A percentile compares a stretch with the other conserved stretches of the same genome.
Conservation (phyloP, 2,797 vertebrate species). For the Galaxias olidus region DNA sequence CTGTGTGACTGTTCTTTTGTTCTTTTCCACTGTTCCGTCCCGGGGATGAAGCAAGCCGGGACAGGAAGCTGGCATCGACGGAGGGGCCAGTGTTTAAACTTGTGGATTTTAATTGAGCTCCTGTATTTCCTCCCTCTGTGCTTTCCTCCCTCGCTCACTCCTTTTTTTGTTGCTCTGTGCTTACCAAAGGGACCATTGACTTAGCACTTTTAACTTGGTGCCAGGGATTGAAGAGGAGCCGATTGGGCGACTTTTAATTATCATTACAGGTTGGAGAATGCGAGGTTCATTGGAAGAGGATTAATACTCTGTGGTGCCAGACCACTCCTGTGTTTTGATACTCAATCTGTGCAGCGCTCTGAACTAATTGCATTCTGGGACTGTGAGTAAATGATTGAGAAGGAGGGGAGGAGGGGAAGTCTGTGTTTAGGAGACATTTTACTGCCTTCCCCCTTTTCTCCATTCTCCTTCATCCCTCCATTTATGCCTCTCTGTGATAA, state of each 20-base stretch:
- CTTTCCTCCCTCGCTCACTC: constrained; percentile 36
- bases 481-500: constrained; percentile 17
- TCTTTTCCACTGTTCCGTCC: constrained; percentile 69
- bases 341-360: constrained; percentile 31
- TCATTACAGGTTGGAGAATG: constrained; percentile 58
- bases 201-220: constrained; percentile 61
- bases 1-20: constrained; percentile 70
- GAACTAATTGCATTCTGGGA: constrained; percentile 37
- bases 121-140: background rate
- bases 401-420: constrained; percentile 15
- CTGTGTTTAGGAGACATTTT: constrained; percentile 9
- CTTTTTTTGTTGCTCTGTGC: background rate
- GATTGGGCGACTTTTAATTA: constrained; percentile 69
- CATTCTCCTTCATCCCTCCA: constrained; percentile 12
- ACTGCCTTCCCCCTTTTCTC: constrained; percentile 14
- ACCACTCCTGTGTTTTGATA: constrained; percentile 39
- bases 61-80: constrained; percentile 70
- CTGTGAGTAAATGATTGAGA: constrained; percentile 43
- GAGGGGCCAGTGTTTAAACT: constrained; percentile 69
- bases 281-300: constrained; percentile 47
- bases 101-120: constrained; percentile 74
- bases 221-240: constrained; percentile 50
- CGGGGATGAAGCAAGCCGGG: constrained; percentile 66
- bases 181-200: constrained; percentile 43
- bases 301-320: constrained; percentile 47